Conservation (phyloP, 2,888 invertebrate genomes). For the Machimus rusticus region DNA sequence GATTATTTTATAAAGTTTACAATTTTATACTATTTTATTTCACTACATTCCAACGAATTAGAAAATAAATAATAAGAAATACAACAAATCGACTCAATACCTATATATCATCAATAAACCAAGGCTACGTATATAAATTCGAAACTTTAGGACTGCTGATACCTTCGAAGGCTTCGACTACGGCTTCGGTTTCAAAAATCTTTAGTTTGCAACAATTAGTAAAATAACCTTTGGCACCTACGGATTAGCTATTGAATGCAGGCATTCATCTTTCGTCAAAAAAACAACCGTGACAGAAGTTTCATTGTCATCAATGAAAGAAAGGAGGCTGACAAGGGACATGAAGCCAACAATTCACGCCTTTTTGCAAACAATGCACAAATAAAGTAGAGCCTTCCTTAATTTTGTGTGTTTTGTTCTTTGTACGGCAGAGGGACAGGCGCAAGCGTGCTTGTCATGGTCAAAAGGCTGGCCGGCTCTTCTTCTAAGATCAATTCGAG, state of each 20-base stretch:
- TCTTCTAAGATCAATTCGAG: constrained; percentile 42
- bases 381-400: constrained; percentile 42
- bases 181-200: neutral
- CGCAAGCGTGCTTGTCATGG: neutral
- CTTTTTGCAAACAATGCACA: constrained; percentile 47
- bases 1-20: too few relatives aligned
- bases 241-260: constrained; percentile 40
- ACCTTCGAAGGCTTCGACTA: too few relatives aligned
- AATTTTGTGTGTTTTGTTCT: constrained; percentile 47
- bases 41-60: too few relatives aligned
- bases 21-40: too few relatives aligned
- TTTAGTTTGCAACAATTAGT: neutral
- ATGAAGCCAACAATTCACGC: constrained; percentile 47
- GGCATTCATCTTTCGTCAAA: neutral
- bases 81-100: too few relatives aligned
- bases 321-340: constrained; percentile 5
- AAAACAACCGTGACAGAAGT: constrained; percentile 34
- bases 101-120: too few relatives aligned
- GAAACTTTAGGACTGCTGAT: too few relatives aligned
- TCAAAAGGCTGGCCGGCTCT: neutral
- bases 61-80: too few relatives aligned
- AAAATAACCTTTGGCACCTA: constrained; percentile 45
- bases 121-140: too few relatives aligned
- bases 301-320: constrained; percentile 1
- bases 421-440: neutral